phyloP scores from a whole-genome alignment of 2,888 invertebrate species.

The Pardosa pseudoannulata region DNA sequence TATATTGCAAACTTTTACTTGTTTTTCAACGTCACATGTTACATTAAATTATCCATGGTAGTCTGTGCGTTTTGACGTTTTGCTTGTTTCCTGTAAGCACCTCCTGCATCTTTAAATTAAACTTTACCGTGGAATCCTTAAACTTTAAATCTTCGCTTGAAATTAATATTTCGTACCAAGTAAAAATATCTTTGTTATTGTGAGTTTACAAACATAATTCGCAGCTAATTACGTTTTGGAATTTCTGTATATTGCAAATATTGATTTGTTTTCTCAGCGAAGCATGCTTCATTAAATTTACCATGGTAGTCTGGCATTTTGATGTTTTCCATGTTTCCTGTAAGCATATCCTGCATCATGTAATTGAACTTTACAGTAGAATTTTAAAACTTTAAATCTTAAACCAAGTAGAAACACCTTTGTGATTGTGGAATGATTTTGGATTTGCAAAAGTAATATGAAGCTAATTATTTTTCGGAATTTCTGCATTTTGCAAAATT shows the following conservation, averaged over 20 bases:
- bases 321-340: not conserved
- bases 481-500: too few relatives aligned
- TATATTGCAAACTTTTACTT: too few relatives aligned
- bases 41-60: conserved; percentile 19
- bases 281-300: conserved; percentile 2
- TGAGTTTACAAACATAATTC: too few relatives aligned
- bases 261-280: not conserved
- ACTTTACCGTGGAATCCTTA: not conserved
- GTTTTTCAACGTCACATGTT: not conserved
- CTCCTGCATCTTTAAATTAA: not conserved
- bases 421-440: too few relatives aligned
- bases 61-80: not conserved
- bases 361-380: not conserved
- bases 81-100: conserved; percentile 4
- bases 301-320: not conserved
- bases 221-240: too few relatives aligned
- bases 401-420: too few relatives aligned
- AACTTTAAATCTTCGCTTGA: too few relatives aligned
- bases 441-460: too few relatives aligned
- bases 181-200: too few relatives aligned
- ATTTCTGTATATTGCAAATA: too few relatives aligned
- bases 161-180: too few relatives aligned
- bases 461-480: too few relatives aligned
- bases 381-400: not conserved
- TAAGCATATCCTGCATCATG: not conserved